phyloP scores from a whole-genome alignment of 2,113 vertebrate genomes.

The Scomber scombrus region DNA sequence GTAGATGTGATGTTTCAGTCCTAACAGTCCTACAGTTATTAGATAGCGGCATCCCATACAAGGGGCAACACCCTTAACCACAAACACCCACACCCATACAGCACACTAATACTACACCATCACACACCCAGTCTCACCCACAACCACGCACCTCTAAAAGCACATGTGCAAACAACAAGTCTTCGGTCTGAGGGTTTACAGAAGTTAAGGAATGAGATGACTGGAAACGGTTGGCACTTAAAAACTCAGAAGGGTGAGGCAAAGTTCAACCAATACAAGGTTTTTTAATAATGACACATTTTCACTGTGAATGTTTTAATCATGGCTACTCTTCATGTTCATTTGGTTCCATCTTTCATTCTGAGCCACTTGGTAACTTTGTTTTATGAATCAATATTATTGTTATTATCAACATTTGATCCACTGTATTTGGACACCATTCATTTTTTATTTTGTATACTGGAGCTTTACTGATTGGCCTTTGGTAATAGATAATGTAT shows the following conservation, averaged over 20 bases:
- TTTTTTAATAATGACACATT: not conserved
- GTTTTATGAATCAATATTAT: no score
- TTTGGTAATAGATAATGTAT: not conserved
- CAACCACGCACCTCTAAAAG: conserved; percentile 43
- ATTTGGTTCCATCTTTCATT: not conserved
- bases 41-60: conserved; percentile 46
- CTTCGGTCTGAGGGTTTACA: conserved; percentile 1
- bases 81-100: conserved; percentile 67
- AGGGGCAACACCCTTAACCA: conserved; percentile 64
- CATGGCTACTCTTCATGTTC: no score
- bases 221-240: conserved; percentile 27
- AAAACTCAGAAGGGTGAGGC: not conserved
- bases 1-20: conserved; percentile 10
- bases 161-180: conserved; percentile 16
- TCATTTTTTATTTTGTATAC: not conserved
- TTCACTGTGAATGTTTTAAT: not conserved
- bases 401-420: not conserved
- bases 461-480: no score
- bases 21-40: conserved; percentile 27
- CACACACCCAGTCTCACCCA: conserved; percentile 60
- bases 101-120: conserved; percentile 48
- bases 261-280: not conserved
- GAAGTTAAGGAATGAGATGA: conserved; percentile 22
- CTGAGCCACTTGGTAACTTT: no score
- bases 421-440: not conserved